phyloP scores from a whole-genome alignment of 2,888 invertebrate species.

The Tribolium freemani region DNA sequence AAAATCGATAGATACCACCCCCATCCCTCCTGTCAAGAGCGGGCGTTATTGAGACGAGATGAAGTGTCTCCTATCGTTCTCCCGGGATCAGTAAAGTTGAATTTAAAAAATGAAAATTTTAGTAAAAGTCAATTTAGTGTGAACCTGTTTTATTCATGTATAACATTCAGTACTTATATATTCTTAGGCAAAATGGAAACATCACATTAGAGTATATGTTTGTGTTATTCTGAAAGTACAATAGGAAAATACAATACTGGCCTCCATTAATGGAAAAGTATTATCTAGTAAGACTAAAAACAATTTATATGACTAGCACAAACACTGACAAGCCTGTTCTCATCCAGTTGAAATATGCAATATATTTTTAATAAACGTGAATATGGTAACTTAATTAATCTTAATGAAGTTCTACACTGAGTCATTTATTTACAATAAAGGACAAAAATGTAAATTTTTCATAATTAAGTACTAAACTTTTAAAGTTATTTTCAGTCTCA shows the following conservation, averaged over 20 bases:
- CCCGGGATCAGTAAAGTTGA: neutral
- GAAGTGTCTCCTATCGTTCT: neutral
- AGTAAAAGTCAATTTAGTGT: neutral
- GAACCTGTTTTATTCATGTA: slow-evolving; percentile 22
- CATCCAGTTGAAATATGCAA: slow-evolving; percentile 30
- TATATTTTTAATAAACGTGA: slow-evolving; percentile 6
- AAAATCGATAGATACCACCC: neutral
- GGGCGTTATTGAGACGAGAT: neutral
- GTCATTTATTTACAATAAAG: neutral
- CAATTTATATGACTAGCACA: slow-evolving; percentile 40
- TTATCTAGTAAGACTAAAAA: slow-evolving; percentile 26
- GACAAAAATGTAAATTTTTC: too few relatives aligned
- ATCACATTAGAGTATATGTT: slow-evolving; percentile 25
- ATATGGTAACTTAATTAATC: slow-evolving; percentile 15
- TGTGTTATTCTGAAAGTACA: slow-evolving; percentile 11
- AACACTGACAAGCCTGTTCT: slow-evolving; percentile 37
- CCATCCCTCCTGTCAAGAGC: neutral
- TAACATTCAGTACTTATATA: slow-evolving; percentile 29
- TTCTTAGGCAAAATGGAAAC: slow-evolving; percentile 37
- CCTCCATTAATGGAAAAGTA: slow-evolving; percentile 34
- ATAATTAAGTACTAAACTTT: neutral
- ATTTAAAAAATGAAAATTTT: neutral
- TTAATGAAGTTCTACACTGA: slow-evolving; percentile 17
- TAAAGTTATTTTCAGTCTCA: neutral
- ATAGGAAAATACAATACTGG: slow-evolving; percentile 42